Conservation (phyloP, 2,888 invertebrate species). For the Euzetes globulus region DNA sequence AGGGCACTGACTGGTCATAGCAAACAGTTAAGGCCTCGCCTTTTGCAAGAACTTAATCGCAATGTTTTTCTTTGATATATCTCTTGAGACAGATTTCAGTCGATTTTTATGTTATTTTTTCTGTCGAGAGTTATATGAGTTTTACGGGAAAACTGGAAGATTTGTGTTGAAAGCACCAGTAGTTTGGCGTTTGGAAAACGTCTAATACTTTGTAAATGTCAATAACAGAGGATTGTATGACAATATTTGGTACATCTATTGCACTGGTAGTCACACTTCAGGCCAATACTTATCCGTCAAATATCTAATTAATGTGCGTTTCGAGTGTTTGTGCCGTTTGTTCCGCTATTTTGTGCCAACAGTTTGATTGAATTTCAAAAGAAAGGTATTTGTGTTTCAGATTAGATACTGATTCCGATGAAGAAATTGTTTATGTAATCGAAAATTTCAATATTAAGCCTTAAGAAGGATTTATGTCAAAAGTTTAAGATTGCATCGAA, state of each 20-base stretch:
- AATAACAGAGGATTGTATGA: constrained; percentile 15
- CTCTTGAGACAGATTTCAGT: constrained; percentile 10
- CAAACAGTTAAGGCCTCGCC: no score
- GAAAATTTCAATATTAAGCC: background rate
- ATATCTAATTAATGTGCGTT: constrained; percentile 11
- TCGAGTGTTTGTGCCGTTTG: background rate
- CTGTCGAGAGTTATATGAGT: background rate
- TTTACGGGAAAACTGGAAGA: background rate
- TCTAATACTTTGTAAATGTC: constrained; percentile 9
- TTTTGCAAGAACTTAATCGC: background rate
- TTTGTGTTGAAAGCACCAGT: background rate
- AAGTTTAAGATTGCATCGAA: no score
- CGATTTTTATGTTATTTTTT: background rate
- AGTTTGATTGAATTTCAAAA: background rate
- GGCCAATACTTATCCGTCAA: background rate
- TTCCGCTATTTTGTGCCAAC: background rate
- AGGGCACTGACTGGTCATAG: no score
- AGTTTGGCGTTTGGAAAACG: background rate
- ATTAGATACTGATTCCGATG: background rate
- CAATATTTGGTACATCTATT: background rate
- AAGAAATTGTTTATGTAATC: background rate
- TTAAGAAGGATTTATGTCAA: no score
- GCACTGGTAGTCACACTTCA: background rate
- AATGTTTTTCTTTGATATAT: constrained; percentile 13
- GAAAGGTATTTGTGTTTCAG: background rate